These are phyloP conservation scores for Pomacea maculata DNA, from an alignment of 1,140 invertebrate genomes.

Conservation along the genomic window DNA sequence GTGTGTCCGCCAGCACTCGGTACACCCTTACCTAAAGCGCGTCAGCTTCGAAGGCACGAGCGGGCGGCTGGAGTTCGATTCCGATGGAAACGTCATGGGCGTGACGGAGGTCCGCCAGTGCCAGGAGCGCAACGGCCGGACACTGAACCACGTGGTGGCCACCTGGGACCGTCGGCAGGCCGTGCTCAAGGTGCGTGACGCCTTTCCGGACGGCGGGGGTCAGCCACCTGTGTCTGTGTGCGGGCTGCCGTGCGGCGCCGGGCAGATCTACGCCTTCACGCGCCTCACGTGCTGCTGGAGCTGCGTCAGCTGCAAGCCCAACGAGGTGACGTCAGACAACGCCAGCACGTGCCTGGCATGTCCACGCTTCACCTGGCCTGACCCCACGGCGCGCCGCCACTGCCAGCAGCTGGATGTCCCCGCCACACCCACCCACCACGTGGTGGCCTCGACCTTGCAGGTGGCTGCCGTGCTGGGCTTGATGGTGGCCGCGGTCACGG, in stretches of 20 bases:
- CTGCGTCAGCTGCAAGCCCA: constrained; percentile 42
- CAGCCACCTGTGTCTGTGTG: constrained; percentile 38
- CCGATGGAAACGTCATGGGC: constrained; percentile 46
- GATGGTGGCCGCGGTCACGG: constrained; percentile 39
- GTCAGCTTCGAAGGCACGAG: constrained; percentile 38
- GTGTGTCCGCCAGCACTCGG: constrained; percentile 35
- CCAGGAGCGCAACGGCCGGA: background rate
- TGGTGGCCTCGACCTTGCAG: constrained; percentile 67
- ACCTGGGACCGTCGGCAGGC: constrained; percentile 35
- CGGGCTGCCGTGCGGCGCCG: constrained; percentile 34
- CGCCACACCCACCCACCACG: constrained; percentile 30
- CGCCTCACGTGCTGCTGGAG: constrained; percentile 45
- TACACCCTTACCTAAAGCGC: constrained; percentile 36
- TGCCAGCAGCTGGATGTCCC: constrained; percentile 63
- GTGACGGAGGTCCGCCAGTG: constrained; percentile 41
- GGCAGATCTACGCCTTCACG: constrained; percentile 36
- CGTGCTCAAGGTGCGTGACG: constrained; percentile 18
- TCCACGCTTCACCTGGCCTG: constrained; percentile 51
- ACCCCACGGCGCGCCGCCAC: constrained; percentile 66
- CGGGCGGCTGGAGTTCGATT: constrained; percentile 47
- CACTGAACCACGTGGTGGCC: constrained; percentile 23
- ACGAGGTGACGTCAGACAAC: constrained; percentile 48
- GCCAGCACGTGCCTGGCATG: constrained; percentile 42
- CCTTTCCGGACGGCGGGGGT: background rate
- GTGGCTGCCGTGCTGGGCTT: constrained; percentile 68